Evolutionary conservation across 2,113 vertebrate species (phyloP).

Genomic region (Otus sunia): DNA sequence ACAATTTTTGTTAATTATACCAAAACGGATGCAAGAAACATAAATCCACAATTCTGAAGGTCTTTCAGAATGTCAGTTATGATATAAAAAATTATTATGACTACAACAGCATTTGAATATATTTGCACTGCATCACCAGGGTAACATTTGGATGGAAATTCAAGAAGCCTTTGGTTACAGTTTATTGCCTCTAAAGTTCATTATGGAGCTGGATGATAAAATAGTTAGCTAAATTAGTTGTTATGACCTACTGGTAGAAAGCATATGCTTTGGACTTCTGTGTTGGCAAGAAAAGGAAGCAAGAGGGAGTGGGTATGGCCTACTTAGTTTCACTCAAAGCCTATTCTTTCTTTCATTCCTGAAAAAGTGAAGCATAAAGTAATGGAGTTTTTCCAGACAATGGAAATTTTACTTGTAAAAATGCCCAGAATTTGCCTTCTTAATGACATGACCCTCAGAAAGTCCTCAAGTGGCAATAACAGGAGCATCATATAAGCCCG

Average conservation of each 20-base stretch:
- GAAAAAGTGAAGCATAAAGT: not conserved
- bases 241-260: not conserved
- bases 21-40: not conserved
- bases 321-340: not conserved
- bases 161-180: not conserved
- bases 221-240: not conserved
- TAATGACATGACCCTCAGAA: not conserved
- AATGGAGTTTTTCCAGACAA: not conserved
- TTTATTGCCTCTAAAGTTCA: not conserved
- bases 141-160: not conserved
- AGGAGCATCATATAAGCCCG: not conserved
- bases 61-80: not conserved
- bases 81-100: not conserved
- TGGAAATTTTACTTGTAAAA: no score
- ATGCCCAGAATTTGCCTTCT: not conserved
- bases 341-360: not conserved
- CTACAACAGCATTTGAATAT: not conserved
- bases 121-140: not conserved
- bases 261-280: not conserved
- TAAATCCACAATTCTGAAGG: not conserved
- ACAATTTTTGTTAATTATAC: not conserved
- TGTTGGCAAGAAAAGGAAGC: not conserved
- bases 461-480: not conserved
- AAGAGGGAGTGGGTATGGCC: not conserved
- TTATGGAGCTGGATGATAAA: not conserved